phyloP scores from a whole-genome alignment of 2,113 vertebrate species.

The Halcyon malimbica region DNA sequence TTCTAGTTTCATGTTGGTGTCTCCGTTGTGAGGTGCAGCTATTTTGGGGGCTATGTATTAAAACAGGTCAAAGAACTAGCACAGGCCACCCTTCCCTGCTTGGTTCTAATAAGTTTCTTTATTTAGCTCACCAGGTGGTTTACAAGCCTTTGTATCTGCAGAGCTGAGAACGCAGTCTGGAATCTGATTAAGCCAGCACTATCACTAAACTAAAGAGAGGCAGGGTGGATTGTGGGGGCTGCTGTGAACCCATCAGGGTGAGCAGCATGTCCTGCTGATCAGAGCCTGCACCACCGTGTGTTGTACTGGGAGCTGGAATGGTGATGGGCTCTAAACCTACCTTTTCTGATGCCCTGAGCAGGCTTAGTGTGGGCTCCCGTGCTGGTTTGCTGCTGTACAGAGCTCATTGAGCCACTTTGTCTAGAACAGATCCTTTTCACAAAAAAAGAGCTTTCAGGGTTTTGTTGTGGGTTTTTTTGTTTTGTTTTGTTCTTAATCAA shows the following conservation, averaged over 20 bases:
- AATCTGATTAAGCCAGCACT: background rate
- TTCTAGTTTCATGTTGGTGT: background rate
- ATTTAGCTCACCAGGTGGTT: background rate
- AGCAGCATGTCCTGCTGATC: background rate
- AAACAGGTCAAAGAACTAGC: background rate
- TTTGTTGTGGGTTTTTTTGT: background rate
- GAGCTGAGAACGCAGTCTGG: background rate
- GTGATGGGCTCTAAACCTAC: background rate
- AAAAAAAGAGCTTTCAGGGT: background rate
- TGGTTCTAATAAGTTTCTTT: background rate
- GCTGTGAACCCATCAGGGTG: fast-evolving
- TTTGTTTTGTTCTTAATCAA: background rate
- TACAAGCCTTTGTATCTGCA: background rate
- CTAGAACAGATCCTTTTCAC: background rate
- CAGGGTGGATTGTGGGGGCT: background rate
- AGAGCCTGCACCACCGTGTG: background rate
- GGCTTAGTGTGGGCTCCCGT: background rate
- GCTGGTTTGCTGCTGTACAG: background rate
- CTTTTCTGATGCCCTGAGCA: background rate
- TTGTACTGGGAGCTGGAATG: background rate
- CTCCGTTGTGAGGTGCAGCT: background rate
- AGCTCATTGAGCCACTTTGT: background rate
- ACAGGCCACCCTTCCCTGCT: background rate
- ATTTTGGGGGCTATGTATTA: background rate
- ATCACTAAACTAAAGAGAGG: background rate